A percentile compares a stretch with the other conserved stretches of the same genome.
Evolutionary conservation across 2,113 vertebrate genomes (phyloP).

Genomic region (Rhagologus leucostigma): DNA sequence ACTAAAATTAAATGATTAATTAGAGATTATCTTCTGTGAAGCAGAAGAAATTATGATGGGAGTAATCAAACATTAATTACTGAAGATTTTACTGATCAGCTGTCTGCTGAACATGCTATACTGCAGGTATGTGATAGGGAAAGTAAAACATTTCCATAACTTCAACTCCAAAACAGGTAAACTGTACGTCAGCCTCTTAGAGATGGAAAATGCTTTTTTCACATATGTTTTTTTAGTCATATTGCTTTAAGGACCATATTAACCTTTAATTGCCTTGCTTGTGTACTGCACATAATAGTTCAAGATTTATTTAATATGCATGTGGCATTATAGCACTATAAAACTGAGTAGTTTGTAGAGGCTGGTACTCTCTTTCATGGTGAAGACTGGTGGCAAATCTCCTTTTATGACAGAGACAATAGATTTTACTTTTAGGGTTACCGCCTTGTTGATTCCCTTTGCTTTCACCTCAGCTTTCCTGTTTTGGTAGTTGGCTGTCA

Average conservation of each 20-base stretch:
- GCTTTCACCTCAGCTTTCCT: not conserved
- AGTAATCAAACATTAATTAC: constrained; percentile 13
- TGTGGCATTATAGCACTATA: not conserved
- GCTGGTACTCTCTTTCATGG: not conserved
- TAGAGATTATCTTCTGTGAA: constrained; percentile 17
- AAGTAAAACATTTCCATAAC: not conserved
- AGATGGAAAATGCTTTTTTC: not conserved
- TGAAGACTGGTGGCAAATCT: not conserved
- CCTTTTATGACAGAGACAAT: not conserved
- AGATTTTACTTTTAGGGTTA: not conserved
- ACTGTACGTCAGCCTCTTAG: not conserved
- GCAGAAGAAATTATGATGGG: constrained; percentile 11
- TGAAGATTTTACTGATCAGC: constrained; percentile 5
- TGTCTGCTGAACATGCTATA: not conserved
- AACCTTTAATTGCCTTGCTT: not conserved
- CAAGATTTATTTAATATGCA: not conserved
- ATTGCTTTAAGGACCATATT: not conserved
- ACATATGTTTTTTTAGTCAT: not conserved
- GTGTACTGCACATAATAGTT: not conserved
- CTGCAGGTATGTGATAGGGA: not conserved
- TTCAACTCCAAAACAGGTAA: not conserved
- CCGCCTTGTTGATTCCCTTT: not conserved
- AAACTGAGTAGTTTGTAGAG: not conserved
- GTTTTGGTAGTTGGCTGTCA: not conserved
- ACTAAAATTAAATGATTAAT: constrained; percentile 15